These are phyloP conservation scores for Potorous gilbertii DNA, from an alignment of 2,797 vertebrate species.

Conservation along the genomic window DNA sequence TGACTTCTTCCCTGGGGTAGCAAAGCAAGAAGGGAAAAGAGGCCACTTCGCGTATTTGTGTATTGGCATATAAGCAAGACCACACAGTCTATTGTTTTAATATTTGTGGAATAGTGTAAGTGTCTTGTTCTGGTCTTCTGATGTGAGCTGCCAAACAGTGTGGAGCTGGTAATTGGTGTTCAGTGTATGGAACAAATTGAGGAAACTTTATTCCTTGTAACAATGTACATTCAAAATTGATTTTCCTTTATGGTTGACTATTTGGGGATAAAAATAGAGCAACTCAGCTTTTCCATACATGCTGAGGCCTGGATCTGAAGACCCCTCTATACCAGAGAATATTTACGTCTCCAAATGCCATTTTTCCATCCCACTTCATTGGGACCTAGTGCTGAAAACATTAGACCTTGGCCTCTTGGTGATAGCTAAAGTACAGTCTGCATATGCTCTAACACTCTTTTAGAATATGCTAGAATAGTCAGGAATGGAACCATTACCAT, in stretches of 20 bases:
- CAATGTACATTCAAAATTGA: constrained; percentile 53
- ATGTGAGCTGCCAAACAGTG: constrained; percentile 27
- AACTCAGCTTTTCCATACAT: constrained; percentile 58
- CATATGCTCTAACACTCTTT: background rate
- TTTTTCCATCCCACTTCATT: constrained; percentile 34
- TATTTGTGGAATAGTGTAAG: constrained; percentile 23
- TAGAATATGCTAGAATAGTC: background rate
- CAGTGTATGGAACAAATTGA: constrained; percentile 33
- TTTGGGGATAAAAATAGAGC: constrained; percentile 61
- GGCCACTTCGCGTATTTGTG: background rate
- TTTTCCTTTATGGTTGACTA: constrained; percentile 58
- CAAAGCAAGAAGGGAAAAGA: background rate
- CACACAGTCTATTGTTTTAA: constrained; percentile 40
- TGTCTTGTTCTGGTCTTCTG: constrained; percentile 47
- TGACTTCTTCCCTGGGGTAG: constrained; percentile 3
- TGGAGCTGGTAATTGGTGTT: constrained; percentile 37
- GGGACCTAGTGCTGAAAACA: constrained; percentile 28
- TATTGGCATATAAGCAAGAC: constrained; percentile 37
- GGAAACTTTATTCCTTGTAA: constrained; percentile 22
- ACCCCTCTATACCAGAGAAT: constrained; percentile 7
- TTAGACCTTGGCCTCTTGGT: background rate
- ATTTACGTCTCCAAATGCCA: constrained; percentile 32
- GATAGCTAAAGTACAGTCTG: background rate
- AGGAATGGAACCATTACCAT: background rate
- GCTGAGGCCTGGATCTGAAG: constrained; percentile 17